Evolutionary conservation across 2,888 invertebrate species (phyloP).

Genomic region (Eupithecia subumbrata): DNA sequence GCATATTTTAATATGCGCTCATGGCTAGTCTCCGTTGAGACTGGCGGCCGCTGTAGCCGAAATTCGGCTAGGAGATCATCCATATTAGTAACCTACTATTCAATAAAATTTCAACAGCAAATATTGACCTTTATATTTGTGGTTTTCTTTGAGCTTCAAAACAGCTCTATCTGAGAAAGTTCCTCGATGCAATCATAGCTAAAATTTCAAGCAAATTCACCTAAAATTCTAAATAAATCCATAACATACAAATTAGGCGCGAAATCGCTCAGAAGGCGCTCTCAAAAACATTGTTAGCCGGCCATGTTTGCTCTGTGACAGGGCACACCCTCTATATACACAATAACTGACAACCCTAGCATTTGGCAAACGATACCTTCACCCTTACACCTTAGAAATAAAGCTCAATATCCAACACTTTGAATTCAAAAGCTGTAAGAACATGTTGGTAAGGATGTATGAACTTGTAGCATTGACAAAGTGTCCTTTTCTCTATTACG

Average conservation of each 20-base stretch:
- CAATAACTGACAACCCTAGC: slow-evolving; percentile 54
- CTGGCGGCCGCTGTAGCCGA: too few species aligned
- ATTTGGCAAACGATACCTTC: neutral
- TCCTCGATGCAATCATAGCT: neutral
- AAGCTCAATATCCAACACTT: slow-evolving; percentile 34
- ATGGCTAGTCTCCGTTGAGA: too few species aligned
- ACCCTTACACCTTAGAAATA: slow-evolving; percentile 38
- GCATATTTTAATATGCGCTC: too few species aligned
- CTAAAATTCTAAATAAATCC: slow-evolving; percentile 49
- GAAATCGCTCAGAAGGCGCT: slow-evolving; percentile 79
- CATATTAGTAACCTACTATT: too few species aligned
- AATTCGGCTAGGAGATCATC: too few species aligned
- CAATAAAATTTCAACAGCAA: too few species aligned
- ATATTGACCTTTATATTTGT: too few species aligned
- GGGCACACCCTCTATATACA: slow-evolving; percentile 82
- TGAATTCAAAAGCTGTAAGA: neutral
- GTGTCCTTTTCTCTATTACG: neutral
- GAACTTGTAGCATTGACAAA: neutral
- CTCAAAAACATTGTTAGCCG: slow-evolving; percentile 80
- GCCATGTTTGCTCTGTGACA: slow-evolving; percentile 82
- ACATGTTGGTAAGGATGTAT: neutral
- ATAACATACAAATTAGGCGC: slow-evolving; percentile 79
- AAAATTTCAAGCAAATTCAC: neutral
- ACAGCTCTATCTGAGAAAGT: neutral
- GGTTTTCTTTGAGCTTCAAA: neutral